phyloP scores from a whole-genome alignment of 2,888 invertebrate species.

The Antheraea yamamai region DNA sequence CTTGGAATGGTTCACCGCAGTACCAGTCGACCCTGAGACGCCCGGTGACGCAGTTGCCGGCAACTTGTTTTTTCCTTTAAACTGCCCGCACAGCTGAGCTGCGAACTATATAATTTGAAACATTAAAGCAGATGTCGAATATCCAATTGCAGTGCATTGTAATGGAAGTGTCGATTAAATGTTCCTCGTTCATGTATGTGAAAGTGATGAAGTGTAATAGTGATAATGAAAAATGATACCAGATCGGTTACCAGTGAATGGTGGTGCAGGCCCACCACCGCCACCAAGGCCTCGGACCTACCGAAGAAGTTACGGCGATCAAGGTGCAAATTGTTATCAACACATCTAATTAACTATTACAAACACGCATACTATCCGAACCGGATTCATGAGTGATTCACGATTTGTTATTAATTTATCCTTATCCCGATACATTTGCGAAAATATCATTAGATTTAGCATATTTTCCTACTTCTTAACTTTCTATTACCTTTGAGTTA shows the following conservation, averaged over 20 bases:
- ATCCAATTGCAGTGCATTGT: background rate
- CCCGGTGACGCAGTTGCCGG: conserved; percentile 58
- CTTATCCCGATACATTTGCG: background rate
- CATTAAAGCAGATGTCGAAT: background rate
- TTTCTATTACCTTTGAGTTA: background rate
- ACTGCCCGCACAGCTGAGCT: conserved; percentile 43
- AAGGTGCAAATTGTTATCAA: conserved; percentile 61
- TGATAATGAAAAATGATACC: conserved; percentile 76
- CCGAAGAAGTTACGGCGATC: conserved; percentile 82
- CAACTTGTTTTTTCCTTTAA: conserved; percentile 52
- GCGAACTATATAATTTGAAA: conserved; percentile 10
- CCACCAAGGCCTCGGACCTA: conserved; percentile 75
- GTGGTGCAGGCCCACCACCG: conserved; percentile 67
- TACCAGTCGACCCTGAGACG: conserved; percentile 77
- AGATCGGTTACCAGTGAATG: conserved; percentile 69
- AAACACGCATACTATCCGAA: conserved; percentile 21
- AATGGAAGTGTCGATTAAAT: background rate
- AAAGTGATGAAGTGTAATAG: conserved; percentile 51
- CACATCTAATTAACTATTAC: conserved; percentile 21
- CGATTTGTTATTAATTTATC: conserved; percentile 21
- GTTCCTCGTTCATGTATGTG: background rate
- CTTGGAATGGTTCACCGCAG: conserved; percentile 48
- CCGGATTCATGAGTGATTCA: conserved; percentile 26
- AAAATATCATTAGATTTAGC: background rate
- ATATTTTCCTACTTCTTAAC: background rate